Base-by-base conservation (phyloP, 92 coral and sea anemone species). In the Porites divaricata region DNA sequence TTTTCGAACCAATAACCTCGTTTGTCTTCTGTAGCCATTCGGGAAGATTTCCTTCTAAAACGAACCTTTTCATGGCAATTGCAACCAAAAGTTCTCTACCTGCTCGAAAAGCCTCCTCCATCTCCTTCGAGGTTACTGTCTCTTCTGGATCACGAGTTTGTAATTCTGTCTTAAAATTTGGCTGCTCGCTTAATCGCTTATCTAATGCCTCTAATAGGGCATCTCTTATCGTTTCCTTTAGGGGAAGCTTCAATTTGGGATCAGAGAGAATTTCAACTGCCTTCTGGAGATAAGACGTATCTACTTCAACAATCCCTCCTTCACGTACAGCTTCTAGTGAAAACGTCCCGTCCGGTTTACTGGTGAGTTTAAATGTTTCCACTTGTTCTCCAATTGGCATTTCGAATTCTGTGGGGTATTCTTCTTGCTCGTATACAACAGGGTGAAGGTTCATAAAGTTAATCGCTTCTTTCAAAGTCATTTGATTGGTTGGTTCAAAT, bases 331-430 rank as follows among this genome's bases (percentile, higher is more conserved):
- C 70, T 2, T 63, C 64, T 21, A 88, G 67, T 57, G 70, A 67
- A 66, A 83, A 83, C 6, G 77, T 49, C 50, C 73, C 78, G 21
- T 76, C 87, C 8, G 69, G 26, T 57, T 15, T 53, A 69, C 20
- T 58, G 8, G 26, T 28, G 8, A 88, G 57, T 72, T 74, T 88
- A 45, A 88, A 72, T 16, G 56, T 75, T 26, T 73, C 35, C 23
- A 20, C n/a, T 19, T 88, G 28, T 8, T 72, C 25, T 14, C 86
- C 91, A 12, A 88, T 72, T 12, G 91, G 91, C 1, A 88, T 25
- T n/a, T 81, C 19, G 61, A 80, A 87, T 16, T 59, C 54, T 51
- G 84, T 74, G n/a, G 90, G 82, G 2, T 51, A 48, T 52, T 62
- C 57, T 74, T 87, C 90, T 7, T 67, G 58, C 8, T 66, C 63